These are phyloP conservation scores for Dolichomitus sp. DNA, from an alignment of 2,888 invertebrate genomes.

Conservation along the genomic window DNA sequence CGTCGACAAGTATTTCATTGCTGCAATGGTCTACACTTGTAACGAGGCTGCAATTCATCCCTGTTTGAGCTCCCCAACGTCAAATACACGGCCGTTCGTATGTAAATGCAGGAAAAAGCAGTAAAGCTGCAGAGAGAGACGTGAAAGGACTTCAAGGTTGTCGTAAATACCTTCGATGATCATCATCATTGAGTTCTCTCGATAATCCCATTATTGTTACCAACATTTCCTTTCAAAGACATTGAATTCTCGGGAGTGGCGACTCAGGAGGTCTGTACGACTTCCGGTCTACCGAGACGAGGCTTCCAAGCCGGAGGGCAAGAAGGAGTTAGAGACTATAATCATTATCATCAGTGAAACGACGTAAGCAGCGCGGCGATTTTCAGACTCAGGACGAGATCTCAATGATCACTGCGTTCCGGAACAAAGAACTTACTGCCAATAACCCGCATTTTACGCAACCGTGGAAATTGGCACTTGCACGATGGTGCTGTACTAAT, in stretches of 20 bases:
- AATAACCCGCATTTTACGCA: conserved; percentile 74
- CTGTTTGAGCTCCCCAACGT: neutral
- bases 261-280: conserved; percentile 37
- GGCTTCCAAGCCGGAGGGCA: neutral
- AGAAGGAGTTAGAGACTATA: conserved; percentile 54
- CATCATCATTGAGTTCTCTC: neutral
- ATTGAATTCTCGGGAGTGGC: conserved; percentile 20
- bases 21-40: neutral
- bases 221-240: conserved; percentile 38
- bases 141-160: neutral
- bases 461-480: conserved; percentile 76
- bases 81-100: neutral
- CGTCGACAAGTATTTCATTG: neutral
- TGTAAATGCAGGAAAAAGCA: conserved; percentile 36
- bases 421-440: conserved; percentile 11
- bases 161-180: neutral
- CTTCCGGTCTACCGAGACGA: conserved; percentile 4
- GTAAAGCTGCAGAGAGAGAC: conserved; percentile 13
- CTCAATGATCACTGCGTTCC: conserved; percentile 2
- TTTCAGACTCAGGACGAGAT: neutral
- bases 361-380: neutral
- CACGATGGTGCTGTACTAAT: neutral
- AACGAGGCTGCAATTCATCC: neutral
- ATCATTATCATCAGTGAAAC: conserved; percentile 76
- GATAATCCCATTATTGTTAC: conserved; percentile 15